Evolutionary conservation across 2,888 invertebrate genomes (phyloP).

Genomic region (Cheilosia pagana): DNA sequence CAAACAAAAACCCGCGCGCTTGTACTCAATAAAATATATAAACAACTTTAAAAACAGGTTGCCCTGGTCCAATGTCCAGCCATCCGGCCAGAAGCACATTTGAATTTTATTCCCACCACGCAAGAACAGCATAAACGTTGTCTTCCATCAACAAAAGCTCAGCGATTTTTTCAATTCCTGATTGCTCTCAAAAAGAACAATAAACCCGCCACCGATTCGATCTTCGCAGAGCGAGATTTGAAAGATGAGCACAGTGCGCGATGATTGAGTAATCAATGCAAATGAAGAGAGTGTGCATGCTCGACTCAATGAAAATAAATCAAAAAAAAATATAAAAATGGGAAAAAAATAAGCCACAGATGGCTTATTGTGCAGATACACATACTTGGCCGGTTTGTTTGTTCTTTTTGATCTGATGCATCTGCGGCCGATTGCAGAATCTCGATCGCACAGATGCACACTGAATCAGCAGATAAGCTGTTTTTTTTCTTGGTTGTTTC

Average conservation of each 20-base stretch:
- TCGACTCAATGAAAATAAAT: conserved; percentile 47
- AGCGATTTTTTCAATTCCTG: conserved; percentile 11
- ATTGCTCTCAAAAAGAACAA: neutral
- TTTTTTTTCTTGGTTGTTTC: conserved; percentile 35
- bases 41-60: conserved; percentile 38
- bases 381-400: conserved; percentile 27
- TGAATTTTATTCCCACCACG: conserved; percentile 37
- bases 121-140: conserved; percentile 15
- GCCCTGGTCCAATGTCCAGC: conserved; percentile 1
- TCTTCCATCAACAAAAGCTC: conserved; percentile 40
- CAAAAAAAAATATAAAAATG: neutral
- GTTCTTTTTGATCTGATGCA: conserved; percentile 56
- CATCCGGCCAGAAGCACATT: conserved; percentile 13
- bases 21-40: conserved; percentile 20
- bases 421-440: conserved; percentile 68
- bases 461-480: conserved; percentile 32
- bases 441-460: conserved; percentile 65
- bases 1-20: conserved; percentile 25
- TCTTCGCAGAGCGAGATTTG: conserved; percentile 26
- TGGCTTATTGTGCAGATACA: conserved; percentile 54
- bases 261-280: conserved; percentile 73
- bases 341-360: conserved; percentile 56
- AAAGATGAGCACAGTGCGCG: neutral
- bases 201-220: conserved; percentile 25
- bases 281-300: conserved; percentile 43